These are phyloP conservation scores for Desmodus rotundus DNA, from an alignment of 2,113 vertebrate genomes.

Conservation along the genomic window DNA sequence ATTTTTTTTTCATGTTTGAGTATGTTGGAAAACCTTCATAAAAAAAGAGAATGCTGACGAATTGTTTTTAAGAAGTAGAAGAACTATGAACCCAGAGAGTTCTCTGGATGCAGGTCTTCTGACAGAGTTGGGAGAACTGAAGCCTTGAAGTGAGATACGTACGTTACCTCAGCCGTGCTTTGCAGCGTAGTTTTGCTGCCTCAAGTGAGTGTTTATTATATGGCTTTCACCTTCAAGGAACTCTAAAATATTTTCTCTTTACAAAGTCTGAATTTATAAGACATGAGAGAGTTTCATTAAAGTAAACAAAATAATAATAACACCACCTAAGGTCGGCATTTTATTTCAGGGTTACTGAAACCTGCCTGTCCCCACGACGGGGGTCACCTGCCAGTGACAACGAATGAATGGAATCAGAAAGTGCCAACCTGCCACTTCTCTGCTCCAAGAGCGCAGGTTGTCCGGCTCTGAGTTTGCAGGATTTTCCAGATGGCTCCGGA, in stretches of 20 bases:
- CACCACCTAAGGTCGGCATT: slow-evolving; percentile 42
- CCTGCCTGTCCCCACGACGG: neutral
- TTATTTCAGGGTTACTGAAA: slow-evolving; percentile 42
- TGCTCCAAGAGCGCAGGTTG: slow-evolving; percentile 36
- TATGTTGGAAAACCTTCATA: neutral
- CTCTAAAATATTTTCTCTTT: neutral
- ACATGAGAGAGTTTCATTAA: slow-evolving; percentile 13
- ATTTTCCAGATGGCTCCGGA: slow-evolving; percentile 55
- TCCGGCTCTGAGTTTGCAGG: slow-evolving; percentile 30
- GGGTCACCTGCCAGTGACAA: slow-evolving; percentile 44
- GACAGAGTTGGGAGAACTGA: neutral
- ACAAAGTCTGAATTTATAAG: neutral
- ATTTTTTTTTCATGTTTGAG: neutral
- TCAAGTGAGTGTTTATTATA: slow-evolving; percentile 15
- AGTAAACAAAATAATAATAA: neutral
- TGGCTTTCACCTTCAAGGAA: neutral
- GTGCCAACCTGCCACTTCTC: slow-evolving; percentile 2
- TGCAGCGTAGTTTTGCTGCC: neutral
- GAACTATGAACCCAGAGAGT: neutral
- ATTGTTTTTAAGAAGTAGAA: neutral
- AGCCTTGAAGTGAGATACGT: neutral
- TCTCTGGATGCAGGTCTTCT: neutral
- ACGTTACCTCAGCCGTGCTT: neutral
- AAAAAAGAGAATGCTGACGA: neutral
- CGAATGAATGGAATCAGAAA: neutral